Evolutionary conservation across 2,797 vertebrate genomes (phyloP).

Genomic region (Buphagus erythrorhynchus): DNA sequence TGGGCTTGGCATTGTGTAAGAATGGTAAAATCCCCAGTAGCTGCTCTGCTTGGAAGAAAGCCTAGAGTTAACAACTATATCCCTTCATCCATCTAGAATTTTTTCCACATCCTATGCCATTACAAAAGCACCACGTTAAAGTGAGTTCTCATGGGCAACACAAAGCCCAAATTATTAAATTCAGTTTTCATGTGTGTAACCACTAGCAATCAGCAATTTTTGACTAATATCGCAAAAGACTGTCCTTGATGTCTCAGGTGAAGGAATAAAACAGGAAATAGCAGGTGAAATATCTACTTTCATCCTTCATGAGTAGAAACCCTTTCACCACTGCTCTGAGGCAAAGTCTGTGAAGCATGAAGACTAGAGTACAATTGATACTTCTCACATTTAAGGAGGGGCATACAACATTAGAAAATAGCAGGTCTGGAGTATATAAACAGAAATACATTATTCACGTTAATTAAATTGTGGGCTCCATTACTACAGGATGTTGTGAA

Average conservation of each 20-base stretch:
- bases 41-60: background rate
- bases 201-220: background rate
- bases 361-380: background rate
- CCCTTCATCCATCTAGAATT: background rate
- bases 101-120: background rate
- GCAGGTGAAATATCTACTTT: background rate
- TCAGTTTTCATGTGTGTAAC: background rate
- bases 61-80: background rate
- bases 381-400: background rate
- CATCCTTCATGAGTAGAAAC: background rate
- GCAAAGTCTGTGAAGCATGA: background rate
- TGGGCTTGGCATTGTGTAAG: background rate
- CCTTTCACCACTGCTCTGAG: background rate
- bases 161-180: background rate
- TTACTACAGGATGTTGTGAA: slow-evolving; percentile 9
- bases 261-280: background rate
- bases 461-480: slow-evolving; percentile 9
- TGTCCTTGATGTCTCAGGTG: background rate
- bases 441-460: background rate
- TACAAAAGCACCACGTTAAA: background rate
- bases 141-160: accelerated
- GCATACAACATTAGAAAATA: background rate
- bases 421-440: background rate
- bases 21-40: background rate
- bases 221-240: background rate